phyloP scores from a whole-genome alignment of 2,888 invertebrate genomes.

The Gerris lacustris region DNA sequence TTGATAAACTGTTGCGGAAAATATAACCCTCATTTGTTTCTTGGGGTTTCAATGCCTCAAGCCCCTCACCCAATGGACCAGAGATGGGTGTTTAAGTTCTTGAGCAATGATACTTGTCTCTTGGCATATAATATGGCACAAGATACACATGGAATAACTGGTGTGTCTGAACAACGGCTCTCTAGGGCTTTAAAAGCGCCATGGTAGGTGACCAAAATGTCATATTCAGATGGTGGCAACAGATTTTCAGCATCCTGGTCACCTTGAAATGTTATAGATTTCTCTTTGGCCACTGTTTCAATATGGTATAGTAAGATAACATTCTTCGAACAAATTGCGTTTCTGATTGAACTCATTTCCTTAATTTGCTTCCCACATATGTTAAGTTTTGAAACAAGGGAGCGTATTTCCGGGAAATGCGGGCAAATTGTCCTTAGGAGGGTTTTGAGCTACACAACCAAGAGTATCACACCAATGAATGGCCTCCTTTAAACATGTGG shows the following conservation, averaged over 20 bases:
- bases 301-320: background rate
- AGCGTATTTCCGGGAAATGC: background rate
- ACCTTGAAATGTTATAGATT: background rate
- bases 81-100: conserved; percentile 13
- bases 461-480: background rate
- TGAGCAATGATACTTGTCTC: conserved; percentile 11
- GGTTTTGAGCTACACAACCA: background rate
- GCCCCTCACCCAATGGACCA: conserved; percentile 6
- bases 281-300: background rate
- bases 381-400: background rate
- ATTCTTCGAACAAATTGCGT: background rate
- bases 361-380: background rate
- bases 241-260: too few species aligned
- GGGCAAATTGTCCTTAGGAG: background rate
- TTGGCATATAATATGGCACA: conserved; percentile 8
- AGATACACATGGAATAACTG: conserved; percentile 12
- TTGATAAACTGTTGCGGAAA: conserved; percentile 12
- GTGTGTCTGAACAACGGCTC: conserved; percentile 11
- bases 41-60: background rate
- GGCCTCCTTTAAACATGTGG: background rate
- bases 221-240: background rate
- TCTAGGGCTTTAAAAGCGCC: conserved; percentile 8
- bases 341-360: background rate
- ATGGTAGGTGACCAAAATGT: background rate
- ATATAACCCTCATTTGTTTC: conserved; percentile 8